Evolutionary conservation across 2,888 invertebrate species (phyloP), one percentile per base, ranked within the genome.

Genomic region (Bruchidius siliquastri): DNA sequence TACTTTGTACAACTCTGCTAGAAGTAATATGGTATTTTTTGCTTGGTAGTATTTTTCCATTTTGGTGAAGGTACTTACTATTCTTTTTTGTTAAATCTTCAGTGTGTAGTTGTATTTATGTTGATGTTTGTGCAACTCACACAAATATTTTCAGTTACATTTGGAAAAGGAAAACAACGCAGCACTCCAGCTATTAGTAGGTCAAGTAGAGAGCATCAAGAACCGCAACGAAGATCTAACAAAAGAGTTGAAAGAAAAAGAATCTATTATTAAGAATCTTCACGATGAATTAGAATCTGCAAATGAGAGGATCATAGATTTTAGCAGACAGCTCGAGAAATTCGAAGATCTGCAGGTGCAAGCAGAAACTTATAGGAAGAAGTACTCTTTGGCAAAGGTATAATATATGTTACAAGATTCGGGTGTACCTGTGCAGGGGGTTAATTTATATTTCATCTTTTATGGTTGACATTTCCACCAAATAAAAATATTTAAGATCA

Each of bases 151-250:
- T 71, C 77, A 83, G 83, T 74, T 82, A 13, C 74, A 75, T 20
- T 69, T 79, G 26, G 80, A 82, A 76, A 82, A 81, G 76, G 80
- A 81, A 72, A 80, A 77, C 74, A 81, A 77, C 71, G 81, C 82
- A 22, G 79, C 81, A 10, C 69, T 81, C 22, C 82, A 82, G 74
- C 76, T 82, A 21, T 71, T 81, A 18, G 72, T 81, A 69, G 80
- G 81, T 21, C 81, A 82, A 73, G 75, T 77, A 10, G 79, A 81
- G 72, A 74, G 74, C 8, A 72, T 78, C 22, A 76, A 78, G 70
- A 70, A 22, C 0, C 79, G 78, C 6, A 80, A 76, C 69, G 80
- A 81, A n/a, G 73, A 69, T 21, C 71, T 79, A 71, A 78, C 78
- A 22, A 75, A 75, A 68, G 82, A 83, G 26, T 75, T 76, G 68